Conservation (phyloP, 2,113 vertebrate genomes). For the Salvator merianae region DNA sequence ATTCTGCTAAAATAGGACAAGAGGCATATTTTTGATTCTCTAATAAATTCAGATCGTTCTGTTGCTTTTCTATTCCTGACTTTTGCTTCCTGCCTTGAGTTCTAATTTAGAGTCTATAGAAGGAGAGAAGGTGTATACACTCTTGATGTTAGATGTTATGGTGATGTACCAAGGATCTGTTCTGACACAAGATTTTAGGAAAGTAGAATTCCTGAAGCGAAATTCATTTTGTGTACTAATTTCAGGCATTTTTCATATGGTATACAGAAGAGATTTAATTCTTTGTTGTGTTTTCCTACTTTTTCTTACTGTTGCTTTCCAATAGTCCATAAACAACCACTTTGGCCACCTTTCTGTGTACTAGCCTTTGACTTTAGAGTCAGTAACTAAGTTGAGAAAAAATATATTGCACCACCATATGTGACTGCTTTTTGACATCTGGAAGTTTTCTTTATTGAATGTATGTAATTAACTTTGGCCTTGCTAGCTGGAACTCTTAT, state of each 20-base stretch:
- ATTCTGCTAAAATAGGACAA: too few relatives aligned
- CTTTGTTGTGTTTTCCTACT: background rate
- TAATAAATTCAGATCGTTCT: background rate
- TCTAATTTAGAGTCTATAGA: background rate
- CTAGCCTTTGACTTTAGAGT: background rate
- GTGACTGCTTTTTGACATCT: background rate
- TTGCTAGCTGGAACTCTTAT: background rate
- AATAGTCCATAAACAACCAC: background rate
- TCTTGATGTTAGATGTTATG: background rate
- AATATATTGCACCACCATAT: background rate
- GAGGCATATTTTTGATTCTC: background rate
- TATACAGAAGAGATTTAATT: background rate
- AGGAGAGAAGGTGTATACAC: background rate
- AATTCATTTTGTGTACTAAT: background rate
- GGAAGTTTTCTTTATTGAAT: background rate
- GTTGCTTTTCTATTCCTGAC: background rate
- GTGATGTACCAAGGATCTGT: background rate
- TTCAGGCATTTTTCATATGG: background rate
- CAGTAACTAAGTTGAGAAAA: background rate
- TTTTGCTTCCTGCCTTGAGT: background rate
- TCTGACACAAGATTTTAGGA: background rate
- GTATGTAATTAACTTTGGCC: background rate
- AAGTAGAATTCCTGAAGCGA: background rate
- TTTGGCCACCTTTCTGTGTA: background rate
- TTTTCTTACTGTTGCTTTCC: background rate